phyloP scores from a whole-genome alignment of 2,888 invertebrate species.

The Limnephilus rhombicus region DNA sequence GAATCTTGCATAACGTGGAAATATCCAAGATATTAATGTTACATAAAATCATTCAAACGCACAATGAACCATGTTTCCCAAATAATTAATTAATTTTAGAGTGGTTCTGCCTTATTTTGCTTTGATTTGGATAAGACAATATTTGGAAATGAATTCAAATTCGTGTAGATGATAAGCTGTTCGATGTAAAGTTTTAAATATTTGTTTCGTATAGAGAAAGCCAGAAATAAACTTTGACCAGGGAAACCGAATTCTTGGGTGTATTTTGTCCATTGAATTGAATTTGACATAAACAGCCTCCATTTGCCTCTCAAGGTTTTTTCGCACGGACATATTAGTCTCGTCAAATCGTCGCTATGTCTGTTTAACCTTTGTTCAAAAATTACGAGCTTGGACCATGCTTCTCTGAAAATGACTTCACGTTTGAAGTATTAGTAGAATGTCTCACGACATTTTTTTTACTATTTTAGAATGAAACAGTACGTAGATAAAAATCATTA shows the following conservation, averaged over 20 bases:
- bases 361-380: neutral
- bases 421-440: neutral
- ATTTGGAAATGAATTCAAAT: neutral
- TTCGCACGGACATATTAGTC: neutral
- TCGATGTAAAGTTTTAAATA: neutral
- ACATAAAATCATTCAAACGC: too few species aligned
- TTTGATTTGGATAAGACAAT: neutral
- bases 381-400: neutral
- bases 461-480: too few species aligned
- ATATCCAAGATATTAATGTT: too few species aligned
- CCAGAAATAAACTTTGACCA: neutral
- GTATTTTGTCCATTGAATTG: neutral
- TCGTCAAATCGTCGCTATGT: neutral
- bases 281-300: neutral
- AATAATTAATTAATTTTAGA: too few species aligned
- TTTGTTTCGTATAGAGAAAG: neutral
- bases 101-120: too few species aligned
- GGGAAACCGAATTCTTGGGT: neutral
- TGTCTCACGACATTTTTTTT: too few species aligned
- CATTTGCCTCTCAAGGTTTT: neutral
- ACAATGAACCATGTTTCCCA: too few species aligned
- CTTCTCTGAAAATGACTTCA: neutral
- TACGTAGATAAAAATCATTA: too few species aligned
- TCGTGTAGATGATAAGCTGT: too few species aligned
- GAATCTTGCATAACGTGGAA: neutral